phyloP scores from a whole-genome alignment of 2,888 invertebrate species.

The Drosophila mimica region DNA sequence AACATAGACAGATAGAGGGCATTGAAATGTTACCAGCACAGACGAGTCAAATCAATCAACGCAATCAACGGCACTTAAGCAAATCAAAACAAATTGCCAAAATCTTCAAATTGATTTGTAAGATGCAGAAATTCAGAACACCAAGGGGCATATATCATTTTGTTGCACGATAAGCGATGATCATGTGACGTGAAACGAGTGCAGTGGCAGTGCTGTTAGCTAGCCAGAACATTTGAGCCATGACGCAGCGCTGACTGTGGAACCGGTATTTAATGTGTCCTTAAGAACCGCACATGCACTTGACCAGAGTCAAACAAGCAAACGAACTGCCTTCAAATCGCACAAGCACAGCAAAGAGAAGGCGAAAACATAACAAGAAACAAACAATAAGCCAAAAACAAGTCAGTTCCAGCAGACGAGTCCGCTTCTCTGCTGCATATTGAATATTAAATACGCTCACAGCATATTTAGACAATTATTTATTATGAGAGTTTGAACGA shows the following conservation, averaged over 20 bases:
- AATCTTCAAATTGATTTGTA: slow-evolving; percentile 24
- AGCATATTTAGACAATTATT: neutral
- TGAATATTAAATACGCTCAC: slow-evolving; percentile 35
- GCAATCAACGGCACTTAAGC: slow-evolving; percentile 68
- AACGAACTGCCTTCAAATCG: slow-evolving; percentile 73
- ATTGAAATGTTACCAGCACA: slow-evolving; percentile 66
- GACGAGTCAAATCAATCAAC: slow-evolving; percentile 69
- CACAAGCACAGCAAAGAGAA: slow-evolving; percentile 29
- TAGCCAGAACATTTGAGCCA: slow-evolving; percentile 42
- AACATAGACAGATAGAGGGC: slow-evolving; percentile 20
- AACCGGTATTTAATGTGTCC: slow-evolving; percentile 69
- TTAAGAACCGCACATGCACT: slow-evolving; percentile 72
- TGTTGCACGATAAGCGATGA: slow-evolving; percentile 40
- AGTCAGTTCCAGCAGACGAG: neutral
- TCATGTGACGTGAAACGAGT: slow-evolving; percentile 29
- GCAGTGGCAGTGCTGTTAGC: slow-evolving; percentile 5
- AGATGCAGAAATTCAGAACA: slow-evolving; percentile 28
- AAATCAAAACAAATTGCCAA: slow-evolving; percentile 72
- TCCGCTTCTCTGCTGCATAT: neutral
- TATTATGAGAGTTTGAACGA: too few species aligned
- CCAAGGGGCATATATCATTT: slow-evolving; percentile 11
- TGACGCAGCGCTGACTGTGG: slow-evolving; percentile 37
- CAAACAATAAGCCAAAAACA: slow-evolving; percentile 10
- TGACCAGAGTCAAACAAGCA: slow-evolving; percentile 63
- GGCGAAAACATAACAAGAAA: slow-evolving; percentile 28